These are phyloP conservation scores for Osmoderma eremita DNA, from an alignment of 2,888 invertebrate genomes.

Conservation along the genomic window DNA sequence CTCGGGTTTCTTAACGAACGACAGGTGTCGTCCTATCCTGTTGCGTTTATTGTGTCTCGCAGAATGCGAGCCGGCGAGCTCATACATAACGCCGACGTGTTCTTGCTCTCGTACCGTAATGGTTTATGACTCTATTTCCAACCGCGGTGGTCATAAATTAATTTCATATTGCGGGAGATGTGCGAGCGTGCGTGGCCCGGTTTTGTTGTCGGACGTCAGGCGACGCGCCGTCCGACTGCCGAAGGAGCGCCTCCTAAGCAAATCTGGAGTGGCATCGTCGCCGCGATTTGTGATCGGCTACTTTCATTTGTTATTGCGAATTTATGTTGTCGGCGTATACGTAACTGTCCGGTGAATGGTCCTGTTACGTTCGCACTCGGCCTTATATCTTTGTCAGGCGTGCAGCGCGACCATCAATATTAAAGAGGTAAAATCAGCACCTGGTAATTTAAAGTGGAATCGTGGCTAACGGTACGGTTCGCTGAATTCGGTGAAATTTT, in stretches of 20 bases:
- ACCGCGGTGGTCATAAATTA: slow-evolving; percentile 30
- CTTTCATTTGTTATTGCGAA: slow-evolving; percentile 28
- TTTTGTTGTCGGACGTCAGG: slow-evolving; percentile 15
- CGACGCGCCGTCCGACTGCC: neutral
- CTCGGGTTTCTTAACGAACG: slow-evolving; percentile 11
- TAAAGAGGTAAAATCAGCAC: too few relatives aligned
- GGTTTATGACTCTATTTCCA: slow-evolving; percentile 32
- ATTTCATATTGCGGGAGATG: slow-evolving; percentile 16
- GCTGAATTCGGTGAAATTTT: too few relatives aligned
- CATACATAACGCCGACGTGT: slow-evolving; percentile 16
- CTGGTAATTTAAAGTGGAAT: too few relatives aligned
- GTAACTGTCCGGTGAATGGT: slow-evolving; percentile 13
- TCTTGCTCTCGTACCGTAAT: slow-evolving; percentile 12
- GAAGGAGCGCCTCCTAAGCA: neutral
- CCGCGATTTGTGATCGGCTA: slow-evolving; percentile 6
- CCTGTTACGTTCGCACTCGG: too few relatives aligned
- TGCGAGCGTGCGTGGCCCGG: slow-evolving; percentile 16
- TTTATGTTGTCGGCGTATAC: slow-evolving; percentile 18
- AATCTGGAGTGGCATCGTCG: neutral
- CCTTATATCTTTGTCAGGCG: neutral
- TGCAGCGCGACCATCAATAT: too few relatives aligned
- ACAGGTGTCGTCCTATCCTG: slow-evolving; percentile 15
- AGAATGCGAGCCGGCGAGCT: slow-evolving; percentile 5
- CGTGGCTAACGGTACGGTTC: too few relatives aligned
- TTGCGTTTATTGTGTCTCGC: slow-evolving; percentile 8